These are phyloP conservation scores for Cavia aperea DNA, from an alignment of 2,113 vertebrate genomes.

Conservation along the genomic window DNA sequence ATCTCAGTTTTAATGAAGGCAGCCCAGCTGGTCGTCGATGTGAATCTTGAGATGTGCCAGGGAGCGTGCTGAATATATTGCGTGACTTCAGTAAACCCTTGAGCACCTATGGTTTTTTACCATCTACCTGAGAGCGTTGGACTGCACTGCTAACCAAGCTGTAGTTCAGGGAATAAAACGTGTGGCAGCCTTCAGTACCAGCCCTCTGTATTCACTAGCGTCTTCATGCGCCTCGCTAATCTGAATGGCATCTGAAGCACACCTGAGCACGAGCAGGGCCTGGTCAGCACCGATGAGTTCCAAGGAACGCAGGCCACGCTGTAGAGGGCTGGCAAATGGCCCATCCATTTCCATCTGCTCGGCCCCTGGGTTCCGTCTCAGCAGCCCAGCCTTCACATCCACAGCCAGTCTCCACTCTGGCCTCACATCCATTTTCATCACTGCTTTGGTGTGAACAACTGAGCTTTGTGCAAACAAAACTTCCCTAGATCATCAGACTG, in stretches of 20 bases:
- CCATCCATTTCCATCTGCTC: not conserved
- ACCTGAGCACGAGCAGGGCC: slow-evolving; percentile 61
- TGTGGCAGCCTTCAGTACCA: slow-evolving; percentile 43
- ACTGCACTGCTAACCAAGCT: slow-evolving; percentile 44
- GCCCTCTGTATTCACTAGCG: slow-evolving; percentile 54
- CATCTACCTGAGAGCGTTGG: not conserved
- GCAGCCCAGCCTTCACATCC: not conserved
- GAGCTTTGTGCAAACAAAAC: not conserved
- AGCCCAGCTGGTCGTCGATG: not conserved
- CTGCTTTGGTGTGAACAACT: not conserved
- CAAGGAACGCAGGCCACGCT: not conserved
- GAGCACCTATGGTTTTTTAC: slow-evolving; percentile 30
- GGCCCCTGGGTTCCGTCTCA: not conserved
- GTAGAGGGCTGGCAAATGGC: slow-evolving; percentile 2
- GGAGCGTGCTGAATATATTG: not conserved
- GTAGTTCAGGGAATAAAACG: slow-evolving; percentile 50
- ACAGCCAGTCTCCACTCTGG: not conserved
- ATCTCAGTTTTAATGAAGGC: slow-evolving; percentile 31
- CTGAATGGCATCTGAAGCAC: slow-evolving; percentile 62
- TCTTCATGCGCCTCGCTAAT: slow-evolving; percentile 57
- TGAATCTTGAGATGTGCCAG: not conserved
- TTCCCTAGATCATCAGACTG: not conserved
- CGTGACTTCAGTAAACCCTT: slow-evolving; percentile 29
- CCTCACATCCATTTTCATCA: not conserved
- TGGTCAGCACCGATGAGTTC: slow-evolving; percentile 63